phyloP scores from a whole-genome alignment of 2,113 vertebrate genomes.

The Serilophus lunatus region DNA sequence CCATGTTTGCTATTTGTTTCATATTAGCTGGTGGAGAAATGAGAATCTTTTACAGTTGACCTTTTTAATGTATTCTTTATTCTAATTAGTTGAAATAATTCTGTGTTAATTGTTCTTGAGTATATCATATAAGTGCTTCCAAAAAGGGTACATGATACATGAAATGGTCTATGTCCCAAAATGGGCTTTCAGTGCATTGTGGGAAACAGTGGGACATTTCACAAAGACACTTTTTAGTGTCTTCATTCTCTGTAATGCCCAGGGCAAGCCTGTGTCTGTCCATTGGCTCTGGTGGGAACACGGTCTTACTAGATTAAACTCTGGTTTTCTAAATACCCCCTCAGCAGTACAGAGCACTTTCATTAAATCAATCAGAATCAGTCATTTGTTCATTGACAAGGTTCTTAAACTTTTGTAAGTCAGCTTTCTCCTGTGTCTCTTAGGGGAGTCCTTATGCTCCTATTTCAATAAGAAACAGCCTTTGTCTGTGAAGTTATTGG shows the following conservation, averaged over 20 bases:
- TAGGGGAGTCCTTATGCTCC: not conserved
- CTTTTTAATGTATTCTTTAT: not conserved
- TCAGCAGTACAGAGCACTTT: not conserved
- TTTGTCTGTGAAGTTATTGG: not conserved
- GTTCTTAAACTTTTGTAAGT: conserved; percentile 9
- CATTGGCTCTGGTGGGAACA: conserved; percentile 3
- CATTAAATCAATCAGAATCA: not conserved
- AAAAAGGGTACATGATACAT: not conserved
- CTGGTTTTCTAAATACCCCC: not conserved
- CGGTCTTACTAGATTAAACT: conserved; percentile 15
- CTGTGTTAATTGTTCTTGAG: not conserved
- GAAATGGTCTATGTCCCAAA: conserved; percentile 5
- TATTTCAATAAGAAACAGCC: not conserved
- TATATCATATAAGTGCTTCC: not conserved
- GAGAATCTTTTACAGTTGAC: not conserved
- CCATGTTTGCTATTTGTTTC: not conserved
- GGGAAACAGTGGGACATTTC: not conserved
- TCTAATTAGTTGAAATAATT: not conserved
- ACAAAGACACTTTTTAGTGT: not conserved
- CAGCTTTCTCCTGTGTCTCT: not conserved
- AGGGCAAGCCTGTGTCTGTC: conserved; percentile 10
- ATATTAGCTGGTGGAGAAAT: not conserved
- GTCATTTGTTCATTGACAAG: not conserved
- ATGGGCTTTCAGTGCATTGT: not conserved
- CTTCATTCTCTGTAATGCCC: not conserved